Evolutionary conservation across 2,888 invertebrate genomes (phyloP).

Genomic region (Drosophila melanosoma): DNA sequence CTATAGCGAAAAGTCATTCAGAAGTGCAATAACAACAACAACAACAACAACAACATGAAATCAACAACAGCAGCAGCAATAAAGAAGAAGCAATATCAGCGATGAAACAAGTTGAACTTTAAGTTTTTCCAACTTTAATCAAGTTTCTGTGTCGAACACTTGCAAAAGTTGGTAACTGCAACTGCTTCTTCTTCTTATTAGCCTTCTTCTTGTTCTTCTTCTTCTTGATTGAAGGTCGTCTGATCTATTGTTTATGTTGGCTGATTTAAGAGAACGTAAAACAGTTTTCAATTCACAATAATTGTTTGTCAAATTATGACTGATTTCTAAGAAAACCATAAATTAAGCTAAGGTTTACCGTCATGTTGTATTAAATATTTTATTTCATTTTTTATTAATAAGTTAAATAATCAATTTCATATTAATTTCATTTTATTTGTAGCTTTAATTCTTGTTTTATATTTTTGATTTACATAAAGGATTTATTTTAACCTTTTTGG

Average conservation of each 20-base stretch:
- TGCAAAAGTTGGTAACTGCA: constrained; percentile 30
- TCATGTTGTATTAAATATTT: not conserved
- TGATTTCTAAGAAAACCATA: not conserved
- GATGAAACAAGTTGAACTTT: constrained; percentile 74
- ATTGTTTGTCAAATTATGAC: not conserved
- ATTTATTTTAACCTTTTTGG: not conserved
- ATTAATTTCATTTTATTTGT: not conserved
- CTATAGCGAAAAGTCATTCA: constrained; percentile 62
- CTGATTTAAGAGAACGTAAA: constrained; percentile 8
- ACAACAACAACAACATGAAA: not conserved
- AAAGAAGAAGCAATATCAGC: constrained; percentile 12
- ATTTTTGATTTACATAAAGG: not conserved
- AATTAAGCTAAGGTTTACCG: not conserved
- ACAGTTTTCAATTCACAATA: constrained; percentile 29
- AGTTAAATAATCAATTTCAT: not conserved
- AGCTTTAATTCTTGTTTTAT: not conserved
- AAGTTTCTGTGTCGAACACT: constrained; percentile 61
- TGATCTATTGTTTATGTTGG: not conserved
- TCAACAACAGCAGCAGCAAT: constrained; percentile 14
- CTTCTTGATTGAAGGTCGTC: constrained; percentile 66
- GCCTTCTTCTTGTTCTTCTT: constrained; percentile 26
- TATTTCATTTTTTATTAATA: not conserved
- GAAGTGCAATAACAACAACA: constrained; percentile 58
- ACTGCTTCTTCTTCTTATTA: constrained; percentile 23
- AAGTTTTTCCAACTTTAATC: constrained; percentile 63